Conservation (phyloP, 2,113 vertebrate species). For the Dicentrarchus labrax region DNA sequence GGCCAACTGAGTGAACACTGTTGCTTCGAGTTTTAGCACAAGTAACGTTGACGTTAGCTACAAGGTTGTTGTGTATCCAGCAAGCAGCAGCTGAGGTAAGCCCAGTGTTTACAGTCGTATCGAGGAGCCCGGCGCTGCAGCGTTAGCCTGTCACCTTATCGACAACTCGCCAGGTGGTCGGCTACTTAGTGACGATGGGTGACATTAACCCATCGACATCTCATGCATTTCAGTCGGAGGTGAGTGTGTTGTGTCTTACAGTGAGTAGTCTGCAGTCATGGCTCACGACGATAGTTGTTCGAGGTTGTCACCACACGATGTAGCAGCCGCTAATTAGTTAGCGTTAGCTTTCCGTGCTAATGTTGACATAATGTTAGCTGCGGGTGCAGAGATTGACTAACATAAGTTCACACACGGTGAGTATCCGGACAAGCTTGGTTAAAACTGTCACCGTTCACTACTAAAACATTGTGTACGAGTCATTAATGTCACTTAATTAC, state of each 20-base stretch:
- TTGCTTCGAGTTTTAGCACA: slow-evolving; percentile 63
- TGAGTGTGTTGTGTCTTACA: slow-evolving; percentile 56
- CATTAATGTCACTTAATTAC: neutral
- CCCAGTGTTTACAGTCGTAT: slow-evolving; percentile 54
- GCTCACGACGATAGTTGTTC: slow-evolving; percentile 54
- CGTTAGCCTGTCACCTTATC: slow-evolving; percentile 15
- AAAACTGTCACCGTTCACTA: neutral
- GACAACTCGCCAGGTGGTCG: slow-evolving; percentile 48
- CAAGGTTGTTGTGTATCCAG: slow-evolving; percentile 23
- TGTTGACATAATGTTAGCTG: slow-evolving; percentile 60
- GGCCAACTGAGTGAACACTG: slow-evolving; percentile 58
- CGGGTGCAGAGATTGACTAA: neutral
- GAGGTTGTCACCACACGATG: slow-evolving; percentile 50
- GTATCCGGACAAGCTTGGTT: neutral
- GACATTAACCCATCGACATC: slow-evolving; percentile 79
- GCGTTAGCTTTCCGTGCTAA: slow-evolving; percentile 52
- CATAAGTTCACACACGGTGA: slow-evolving; percentile 9
- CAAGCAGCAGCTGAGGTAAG: slow-evolving; percentile 33
- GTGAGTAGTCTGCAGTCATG: slow-evolving; percentile 7
- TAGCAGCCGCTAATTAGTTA: slow-evolving; percentile 54
- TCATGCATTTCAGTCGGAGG: slow-evolving; percentile 76
- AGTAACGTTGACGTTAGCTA: slow-evolving; percentile 46
- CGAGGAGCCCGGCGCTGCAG: slow-evolving; percentile 1
- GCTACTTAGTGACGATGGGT: slow-evolving; percentile 67
- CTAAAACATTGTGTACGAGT: neutral